Percentiles rank a stretch among this genome's conserved stretches.
These are phyloP conservation scores for Drosophila koepferae DNA, from an alignment of 2,888 invertebrate species.

Conservation along the genomic window DNA sequence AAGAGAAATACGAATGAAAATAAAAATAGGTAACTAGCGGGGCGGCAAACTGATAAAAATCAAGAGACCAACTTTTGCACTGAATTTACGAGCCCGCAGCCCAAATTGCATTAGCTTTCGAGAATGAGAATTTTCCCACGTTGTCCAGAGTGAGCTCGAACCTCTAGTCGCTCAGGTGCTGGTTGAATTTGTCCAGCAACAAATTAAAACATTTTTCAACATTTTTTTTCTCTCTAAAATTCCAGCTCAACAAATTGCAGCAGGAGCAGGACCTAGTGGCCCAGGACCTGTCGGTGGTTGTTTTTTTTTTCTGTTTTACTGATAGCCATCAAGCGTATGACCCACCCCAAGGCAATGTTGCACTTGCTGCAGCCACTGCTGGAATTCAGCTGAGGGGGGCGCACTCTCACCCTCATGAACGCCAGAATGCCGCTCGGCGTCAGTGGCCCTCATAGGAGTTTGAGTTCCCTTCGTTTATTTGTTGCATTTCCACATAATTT, in stretches of 20 bases:
- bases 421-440: conserved; percentile 18
- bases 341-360: conserved; percentile 43
- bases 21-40: conserved; percentile 62
- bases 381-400: conserved; percentile 51
- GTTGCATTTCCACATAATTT: conserved; percentile 79
- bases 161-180: conserved; percentile 42
- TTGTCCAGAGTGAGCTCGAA: conserved; percentile 38
- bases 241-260: conserved; percentile 41
- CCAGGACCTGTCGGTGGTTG: conserved; percentile 54
- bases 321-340: conserved; percentile 50
- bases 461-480: conserved; percentile 42
- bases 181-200: conserved; percentile 20
- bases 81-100: conserved; percentile 75
- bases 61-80: conserved; percentile 72
- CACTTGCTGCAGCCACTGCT: conserved; percentile 56
- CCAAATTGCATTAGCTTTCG: conserved; percentile 74
- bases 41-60: conserved; percentile 70
- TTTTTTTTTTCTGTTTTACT: conserved; percentile 20
- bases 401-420: conserved; percentile 39
- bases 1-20: conserved; percentile 5
- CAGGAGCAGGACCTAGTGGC: conserved; percentile 45
- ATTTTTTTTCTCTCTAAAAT: conserved; percentile 1
- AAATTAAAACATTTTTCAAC: conserved; percentile 45
- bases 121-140: conserved; percentile 78
- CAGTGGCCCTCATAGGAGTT: conserved; percentile 20